Base-by-base conservation (phyloP, 1,140 invertebrate genomes). In the Acromyrmex heyeri region DNA sequence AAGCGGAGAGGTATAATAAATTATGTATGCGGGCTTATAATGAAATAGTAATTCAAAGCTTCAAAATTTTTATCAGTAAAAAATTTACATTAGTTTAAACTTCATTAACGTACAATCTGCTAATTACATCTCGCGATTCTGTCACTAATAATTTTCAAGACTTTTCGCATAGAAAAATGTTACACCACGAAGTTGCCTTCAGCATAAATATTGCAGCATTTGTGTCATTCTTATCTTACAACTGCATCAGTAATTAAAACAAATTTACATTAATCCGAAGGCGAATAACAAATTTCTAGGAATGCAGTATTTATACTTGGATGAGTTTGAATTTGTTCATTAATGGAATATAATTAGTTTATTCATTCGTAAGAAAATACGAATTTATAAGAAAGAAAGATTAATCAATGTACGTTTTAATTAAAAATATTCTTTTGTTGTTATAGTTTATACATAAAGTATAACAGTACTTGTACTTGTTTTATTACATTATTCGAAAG, bases 61-160 rank as follows among this genome's bases (percentile, higher is more conserved):
- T 10, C 65, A 57, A 53, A 82, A 67, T 67, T 67, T 82, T 73
- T 72, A 82, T 83, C 27, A 27, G 34, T 34, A 55, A 5, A 34
- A 85, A 34, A 70, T 85, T 79, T 65, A 86, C 38, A 21, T 34
- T 61, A 38, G 55, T 61, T 83, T 34, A 34, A 30, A 69, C 64
- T 73, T 72, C 72, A 38, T 53, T 61, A 75, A 57, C 57, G 21
- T 27, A 30, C 34, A 53, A 88, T 86, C 69, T 89, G 16, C 65
- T 87, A 90, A 87, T 85, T 85, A 77, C 73, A 83, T 87, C 87
- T 85, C 44, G 18, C 30, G 18, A 59, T 10, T 34, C 61, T 24
- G n/a, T 10, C 27, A 14, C 8, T 64, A 55, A 59, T 86, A 88
- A 87, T 77, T 87, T n/a, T 55, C 75, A 64, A 48, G 70, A 90